Evolutionary conservation across 2,797 vertebrate genomes (phyloP), one percentile per base, ranked within the genome.

Genomic region (Gadopsis bispinosus): DNA sequence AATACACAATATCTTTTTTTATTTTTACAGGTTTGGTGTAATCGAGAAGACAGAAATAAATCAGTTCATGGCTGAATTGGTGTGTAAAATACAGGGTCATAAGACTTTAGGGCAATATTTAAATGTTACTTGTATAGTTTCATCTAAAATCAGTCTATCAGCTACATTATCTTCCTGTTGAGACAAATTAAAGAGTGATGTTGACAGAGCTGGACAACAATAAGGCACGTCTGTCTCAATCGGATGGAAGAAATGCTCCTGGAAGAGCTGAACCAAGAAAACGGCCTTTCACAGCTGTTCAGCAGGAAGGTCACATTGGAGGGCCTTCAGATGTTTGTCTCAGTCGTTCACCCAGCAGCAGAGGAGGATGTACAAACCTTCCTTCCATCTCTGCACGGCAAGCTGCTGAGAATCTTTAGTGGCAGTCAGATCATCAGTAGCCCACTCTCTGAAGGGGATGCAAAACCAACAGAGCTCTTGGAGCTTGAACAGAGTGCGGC

Each of bases 171-270:
- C n/a, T 53, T 53, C 16, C n/a, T n/a, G 12, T 53, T 66, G 51
- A 41, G 16, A 55, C 16, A 41, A 35, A 45, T 3, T 65, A 50
- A 33, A 64, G 20, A 26, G 13, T 8, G 51, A 41, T 53, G 48
- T 67, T 54, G 64, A 66, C 35, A 53, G 35, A 9, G 14, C 48
- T 67, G 48, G 35, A 53, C n/a, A n/a, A 53, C 8, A 29, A 48
- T 4, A 2, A 66, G 33, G 8, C 43, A 41, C 37, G 3, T 22
- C 13, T 66, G 64, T 22, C 7, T 66, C 8, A 13, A 0, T 20
- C 64, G 16, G 11, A 67, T 53, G n/a, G 64, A 67, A 10, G 1
- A 63, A 12, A 43, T 47, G 26, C 13, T 63, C 19, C 29, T 16
- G 20, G 31, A 65, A 4, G 20, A 53, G 4, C 29, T 65, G 19